Conservation (phyloP, 2,888 invertebrate species). For the Cotesia congregata region DNA sequence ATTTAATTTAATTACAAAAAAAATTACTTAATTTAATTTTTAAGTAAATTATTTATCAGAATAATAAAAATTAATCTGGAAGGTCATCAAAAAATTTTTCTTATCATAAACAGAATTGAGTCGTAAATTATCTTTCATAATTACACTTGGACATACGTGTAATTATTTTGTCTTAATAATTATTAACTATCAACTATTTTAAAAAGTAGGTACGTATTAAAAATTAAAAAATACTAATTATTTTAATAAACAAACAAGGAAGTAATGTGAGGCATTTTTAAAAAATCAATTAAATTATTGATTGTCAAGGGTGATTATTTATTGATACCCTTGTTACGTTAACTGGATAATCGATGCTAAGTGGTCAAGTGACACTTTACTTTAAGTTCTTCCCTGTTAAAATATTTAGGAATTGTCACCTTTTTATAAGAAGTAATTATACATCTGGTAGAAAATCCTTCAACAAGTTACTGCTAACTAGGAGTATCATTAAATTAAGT, state of each 20-base stretch:
- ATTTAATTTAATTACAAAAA: no score
- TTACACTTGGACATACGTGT: no score
- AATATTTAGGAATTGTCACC: neutral
- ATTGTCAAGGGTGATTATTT: neutral
- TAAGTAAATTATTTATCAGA: no score
- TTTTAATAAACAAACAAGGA: neutral
- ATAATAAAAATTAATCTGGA: no score
- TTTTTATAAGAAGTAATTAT: neutral
- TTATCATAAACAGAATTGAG: no score
- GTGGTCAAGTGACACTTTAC: neutral
- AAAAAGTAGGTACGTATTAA: no score
- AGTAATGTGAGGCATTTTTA: neutral
- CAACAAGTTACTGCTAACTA: neutral
- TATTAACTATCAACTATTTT: no score
- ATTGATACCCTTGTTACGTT: neutral
- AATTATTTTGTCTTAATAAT: no score
- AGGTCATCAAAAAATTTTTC: no score
- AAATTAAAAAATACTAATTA: no score
- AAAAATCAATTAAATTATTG: neutral
- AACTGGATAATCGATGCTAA: neutral
- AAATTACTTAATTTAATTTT: no score
- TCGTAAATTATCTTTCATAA: no score
- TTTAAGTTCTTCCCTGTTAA: neutral
- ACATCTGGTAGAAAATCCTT: neutral
- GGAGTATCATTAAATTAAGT: neutral